Base-by-base conservation (phyloP, 2,797 vertebrate species). In the Sarcoramphus papa region DNA sequence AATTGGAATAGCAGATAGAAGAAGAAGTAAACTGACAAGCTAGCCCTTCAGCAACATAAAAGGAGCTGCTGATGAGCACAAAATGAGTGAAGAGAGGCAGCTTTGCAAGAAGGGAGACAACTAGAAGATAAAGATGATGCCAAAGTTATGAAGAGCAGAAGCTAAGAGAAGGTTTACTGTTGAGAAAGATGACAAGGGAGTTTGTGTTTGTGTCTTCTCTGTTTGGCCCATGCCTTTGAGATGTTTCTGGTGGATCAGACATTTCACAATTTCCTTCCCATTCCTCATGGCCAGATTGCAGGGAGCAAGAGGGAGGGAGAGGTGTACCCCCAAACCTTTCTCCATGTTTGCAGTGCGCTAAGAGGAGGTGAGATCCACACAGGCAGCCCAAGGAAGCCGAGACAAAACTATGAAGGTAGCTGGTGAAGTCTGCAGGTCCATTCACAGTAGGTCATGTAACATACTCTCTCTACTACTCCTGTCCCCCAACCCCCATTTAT, bases 401-500 rank as follows among this genome's bases (percentile, higher is more conserved):
- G 11, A 23, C 17, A 75, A 72, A 77, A 37, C 15, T 51, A 10
- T 9, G 16, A 80, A 70, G 18, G 37, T 7, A 51, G 6, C 14
- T 59, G 11, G 11, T 59, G n/a, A 73, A 54, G 4, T 47, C 60
- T 70, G 14, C 24, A 40, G 7, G 4, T 47, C n/a, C 5, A 0
- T 9, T 2, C 2, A 19, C 30, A 33, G 17, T 4, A n/a, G 14
- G 24, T 41, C 35, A 41, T 15, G 3, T 37, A 68, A 41, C 20
- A 27, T 13, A 11, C 7, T 17, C 11, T 50, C 12, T 83, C 16
- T 14, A 17, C 7, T 33, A 33, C 9, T 63, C 27, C 15, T 47
- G 6, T 31, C 9, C 8, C 8, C 4, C 7, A 37, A 37, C 0
- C 8, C 2, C 7, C 1, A 2, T n/a, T 72, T 57, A 7, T 60